A percentile compares a stretch with the other conserved stretches of the same genome.
Evolutionary conservation across 1,140 invertebrate species (phyloP).

Genomic region (Musca vetustissima): DNA sequence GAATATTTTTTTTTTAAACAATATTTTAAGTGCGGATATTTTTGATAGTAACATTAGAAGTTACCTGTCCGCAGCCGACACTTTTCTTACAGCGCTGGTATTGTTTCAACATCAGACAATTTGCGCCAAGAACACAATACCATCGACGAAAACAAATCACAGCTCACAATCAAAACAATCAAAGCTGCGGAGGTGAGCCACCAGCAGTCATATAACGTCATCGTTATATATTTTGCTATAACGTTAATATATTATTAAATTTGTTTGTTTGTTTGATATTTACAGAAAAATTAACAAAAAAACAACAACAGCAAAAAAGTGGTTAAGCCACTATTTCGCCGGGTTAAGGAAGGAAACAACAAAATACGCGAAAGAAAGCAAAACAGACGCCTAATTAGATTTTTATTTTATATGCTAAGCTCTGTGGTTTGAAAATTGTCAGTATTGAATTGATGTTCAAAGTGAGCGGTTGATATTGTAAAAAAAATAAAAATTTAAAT

Average conservation of each 20-base stretch:
- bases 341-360: not conserved
- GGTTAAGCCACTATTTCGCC: slow-evolving; percentile 15
- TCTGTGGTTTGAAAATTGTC: not conserved
- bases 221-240: slow-evolving; percentile 20
- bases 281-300: slow-evolving; percentile 6
- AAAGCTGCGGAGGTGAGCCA: too few relatives aligned
- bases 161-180: too few relatives aligned
- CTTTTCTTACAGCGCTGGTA: too few relatives aligned
- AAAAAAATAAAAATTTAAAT: not conserved
- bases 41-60: too few relatives aligned
- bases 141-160: too few relatives aligned
- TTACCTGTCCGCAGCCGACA: too few relatives aligned
- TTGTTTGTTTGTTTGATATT: not conserved
- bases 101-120: too few relatives aligned
- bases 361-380: too few relatives aligned
- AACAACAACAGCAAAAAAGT: not conserved
- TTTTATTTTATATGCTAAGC: slow-evolving; percentile 12
- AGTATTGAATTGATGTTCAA: slow-evolving; percentile 11
- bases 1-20: too few relatives aligned
- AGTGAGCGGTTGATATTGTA: not conserved
- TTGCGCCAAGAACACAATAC: too few relatives aligned
- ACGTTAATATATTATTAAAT: slow-evolving; percentile 11
- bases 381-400: not conserved
- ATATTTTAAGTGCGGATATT: too few relatives aligned
- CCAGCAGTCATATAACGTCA: slow-evolving; percentile 1